Evolutionary conservation across 2,797 vertebrate genomes (phyloP), one percentile per base, ranked within the genome.

Genomic region (Schizopygopsis pylzovi): DNA sequence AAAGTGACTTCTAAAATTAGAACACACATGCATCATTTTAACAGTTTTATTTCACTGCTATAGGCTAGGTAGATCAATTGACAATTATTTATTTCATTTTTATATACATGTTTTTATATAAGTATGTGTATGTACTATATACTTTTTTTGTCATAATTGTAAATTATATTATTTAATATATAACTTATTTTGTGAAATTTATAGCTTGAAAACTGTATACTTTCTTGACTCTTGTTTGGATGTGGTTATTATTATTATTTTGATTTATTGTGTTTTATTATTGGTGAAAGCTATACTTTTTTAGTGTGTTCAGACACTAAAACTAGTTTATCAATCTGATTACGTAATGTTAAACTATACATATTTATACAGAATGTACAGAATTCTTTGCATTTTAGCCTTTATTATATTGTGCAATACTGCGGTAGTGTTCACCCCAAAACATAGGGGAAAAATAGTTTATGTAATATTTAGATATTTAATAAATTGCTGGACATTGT

Each of bases 1-100:
- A 81, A 65, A 72, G 93, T 92, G 22, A 93, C 47, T 70, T 84
- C 45, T 84, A 54, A 67, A 84, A 84, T 76, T 65, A 84, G 72
- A 83, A n/a, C n/a, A 77, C 33, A 7, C 33, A 56, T 82, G 20
- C 25, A 76, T 25, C 28, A 59, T 72, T 75, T 73, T n/a, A 52
- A 49, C 70, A 41, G 20, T 13, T 72, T 43, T 11, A 28, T 45
- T 28, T 22, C 73, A 77, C 71, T 73, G n/a, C 22, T 52, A 37
- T 37, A 54, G 41, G 41, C 22, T 68, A 39, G 65, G 16, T 39
- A 39, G 33, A 68, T 39, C 39, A 39, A 68, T 39, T 39, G 3
- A 3, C 16, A 37, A 10, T 37, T 68, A 39, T 39, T 20, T 18
- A 39, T 39, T 68, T 39, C 0, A 10, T 39, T 68, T 68, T 68